These are phyloP conservation scores for Euplagia quadripunctaria DNA, from an alignment of 2,888 invertebrate genomes.

Conservation along the genomic window DNA sequence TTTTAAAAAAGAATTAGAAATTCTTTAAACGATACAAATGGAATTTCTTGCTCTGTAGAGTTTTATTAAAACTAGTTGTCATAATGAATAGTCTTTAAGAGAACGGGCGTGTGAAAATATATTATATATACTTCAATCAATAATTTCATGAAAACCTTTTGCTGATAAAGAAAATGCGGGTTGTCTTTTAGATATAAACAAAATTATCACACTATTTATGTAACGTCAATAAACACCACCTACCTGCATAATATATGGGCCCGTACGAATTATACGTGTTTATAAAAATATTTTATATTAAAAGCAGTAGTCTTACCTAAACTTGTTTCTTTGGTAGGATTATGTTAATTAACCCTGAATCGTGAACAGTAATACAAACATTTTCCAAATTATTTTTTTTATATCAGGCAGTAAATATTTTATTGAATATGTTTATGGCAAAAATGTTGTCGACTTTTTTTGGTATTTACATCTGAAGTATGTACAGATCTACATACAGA, in stretches of 20 bases:
- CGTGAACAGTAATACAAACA: too few species aligned
- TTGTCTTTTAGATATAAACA: slow-evolving; percentile 35
- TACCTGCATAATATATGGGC: background rate
- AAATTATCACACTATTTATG: slow-evolving; percentile 36
- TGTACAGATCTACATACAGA: background rate
- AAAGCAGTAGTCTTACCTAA: background rate
- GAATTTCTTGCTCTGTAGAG: too few species aligned
- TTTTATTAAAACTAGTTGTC: background rate
- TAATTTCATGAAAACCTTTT: slow-evolving; percentile 42
- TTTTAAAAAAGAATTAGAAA: too few species aligned
- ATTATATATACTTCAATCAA: slow-evolving; percentile 23
- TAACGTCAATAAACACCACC: slow-evolving; percentile 22
- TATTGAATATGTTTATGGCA: background rate
- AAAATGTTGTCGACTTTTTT: background rate
- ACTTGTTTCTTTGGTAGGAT: too few species aligned
- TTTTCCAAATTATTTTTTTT: background rate
- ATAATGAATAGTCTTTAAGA: background rate
- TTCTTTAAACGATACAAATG: too few species aligned
- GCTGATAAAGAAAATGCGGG: slow-evolving; percentile 56
- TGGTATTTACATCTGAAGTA: background rate
- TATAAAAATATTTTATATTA: background rate
- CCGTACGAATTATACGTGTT: slow-evolving; percentile 1
- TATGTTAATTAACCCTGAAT: too few species aligned
- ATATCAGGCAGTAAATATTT: background rate
- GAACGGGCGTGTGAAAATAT: too few species aligned